phyloP scores from a whole-genome alignment of 1,140 invertebrate species.

The Drosophila dunni region DNA sequence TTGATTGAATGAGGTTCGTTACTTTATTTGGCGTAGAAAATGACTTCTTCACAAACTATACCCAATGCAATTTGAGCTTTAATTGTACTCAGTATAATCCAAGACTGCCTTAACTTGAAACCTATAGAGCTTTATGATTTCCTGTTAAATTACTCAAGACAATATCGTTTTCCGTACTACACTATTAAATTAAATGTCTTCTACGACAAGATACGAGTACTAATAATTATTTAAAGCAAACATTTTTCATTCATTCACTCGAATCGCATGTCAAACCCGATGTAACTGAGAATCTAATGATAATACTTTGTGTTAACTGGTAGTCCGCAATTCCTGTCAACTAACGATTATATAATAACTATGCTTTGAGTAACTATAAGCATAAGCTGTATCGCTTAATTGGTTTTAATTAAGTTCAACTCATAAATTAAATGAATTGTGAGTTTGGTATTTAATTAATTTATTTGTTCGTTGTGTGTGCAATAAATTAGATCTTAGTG shows the following conservation, averaged over 20 bases:
- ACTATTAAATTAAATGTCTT: no score
- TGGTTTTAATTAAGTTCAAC: constrained; percentile 30
- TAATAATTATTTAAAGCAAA: background rate
- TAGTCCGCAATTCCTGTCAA: constrained; percentile 41
- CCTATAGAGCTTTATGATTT: no score
- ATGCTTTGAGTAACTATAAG: background rate
- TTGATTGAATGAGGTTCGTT: no score
- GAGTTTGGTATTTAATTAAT: constrained; percentile 29
- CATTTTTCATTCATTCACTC: constrained; percentile 39
- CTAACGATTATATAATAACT: constrained; percentile 15
- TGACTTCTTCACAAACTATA: no score
- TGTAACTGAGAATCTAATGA: constrained; percentile 58
- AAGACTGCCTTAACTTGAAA: no score
- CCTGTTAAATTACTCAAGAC: no score
- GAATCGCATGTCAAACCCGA: constrained; percentile 43
- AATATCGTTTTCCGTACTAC: no score
- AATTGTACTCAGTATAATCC: no score
- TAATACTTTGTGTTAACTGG: constrained; percentile 36
- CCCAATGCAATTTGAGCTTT: no score
- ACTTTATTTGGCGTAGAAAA: no score
- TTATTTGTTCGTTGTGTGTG: constrained; percentile 56
- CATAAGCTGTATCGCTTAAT: background rate
- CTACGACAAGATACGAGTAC: no score
- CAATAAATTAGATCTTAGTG: constrained; percentile 73
- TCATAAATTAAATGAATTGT: constrained; percentile 9